These are phyloP conservation scores for Sebastes trivittatus DNA, from an alignment of 2,797 vertebrate species.

Conservation along the genomic window DNA sequence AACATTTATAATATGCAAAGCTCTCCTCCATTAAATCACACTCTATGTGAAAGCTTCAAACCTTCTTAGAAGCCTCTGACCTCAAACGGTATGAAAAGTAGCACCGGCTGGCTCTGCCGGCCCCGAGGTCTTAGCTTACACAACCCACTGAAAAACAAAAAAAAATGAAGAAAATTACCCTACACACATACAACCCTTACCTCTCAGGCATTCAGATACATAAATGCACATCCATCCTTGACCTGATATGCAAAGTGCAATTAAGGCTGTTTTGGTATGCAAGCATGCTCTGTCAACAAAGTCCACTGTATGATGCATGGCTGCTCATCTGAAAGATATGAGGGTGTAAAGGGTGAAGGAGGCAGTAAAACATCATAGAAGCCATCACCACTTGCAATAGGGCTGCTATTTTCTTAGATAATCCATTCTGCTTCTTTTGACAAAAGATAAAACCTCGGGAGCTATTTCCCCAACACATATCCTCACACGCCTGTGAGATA, in stretches of 20 bases:
- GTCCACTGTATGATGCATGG: neutral
- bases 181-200: neutral
- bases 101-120: conserved; percentile 15
- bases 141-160: conserved; percentile 2
- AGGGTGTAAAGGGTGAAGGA: conserved; percentile 33
- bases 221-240: conserved; percentile 43
- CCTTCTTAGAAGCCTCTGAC: conserved; percentile 65
- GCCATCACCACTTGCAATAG: conserved; percentile 20
- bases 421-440: conserved; percentile 61
- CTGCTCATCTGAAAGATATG: conserved; percentile 25
- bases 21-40: conserved; percentile 53
- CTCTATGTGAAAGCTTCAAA: conserved; percentile 56
- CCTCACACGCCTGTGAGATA: conserved; percentile 54
- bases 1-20: conserved; percentile 77
- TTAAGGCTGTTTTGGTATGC: conserved; percentile 43
- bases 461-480: conserved; percentile 48
- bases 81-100: conserved; percentile 49
- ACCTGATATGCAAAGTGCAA: conserved; percentile 64
- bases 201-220: neutral
- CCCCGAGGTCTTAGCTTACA: conserved; percentile 43
- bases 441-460: conserved; percentile 60
- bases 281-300: conserved; percentile 32
- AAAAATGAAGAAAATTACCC: neutral
- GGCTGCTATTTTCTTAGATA: conserved; percentile 47
- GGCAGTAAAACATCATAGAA: conserved; percentile 50